Base-by-base conservation (phyloP, 2,113 vertebrate genomes). In the Dunckerocampus dactyliophorus region DNA sequence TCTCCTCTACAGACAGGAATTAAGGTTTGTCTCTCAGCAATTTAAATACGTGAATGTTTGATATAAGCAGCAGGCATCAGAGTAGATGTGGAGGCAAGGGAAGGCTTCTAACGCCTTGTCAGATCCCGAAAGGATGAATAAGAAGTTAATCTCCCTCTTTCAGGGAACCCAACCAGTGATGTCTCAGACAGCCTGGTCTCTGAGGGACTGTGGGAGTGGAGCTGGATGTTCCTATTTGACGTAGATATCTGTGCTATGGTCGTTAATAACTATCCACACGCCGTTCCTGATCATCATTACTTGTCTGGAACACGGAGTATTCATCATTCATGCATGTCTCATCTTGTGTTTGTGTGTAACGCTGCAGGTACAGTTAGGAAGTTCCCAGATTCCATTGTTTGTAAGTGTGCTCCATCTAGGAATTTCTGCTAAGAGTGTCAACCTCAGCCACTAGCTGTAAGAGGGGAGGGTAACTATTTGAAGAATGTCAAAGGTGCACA, bases 71-170 rank as follows among this genome's bases (percentile, higher is more conserved):
- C 71, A 58, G 77, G 47, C 70, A 67, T 59, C 63, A 20, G 52
- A 59, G 52, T 75, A 54, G 62, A 47, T 80, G 70, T 79, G 67
- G 72, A 72, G 63, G 59, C 47, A 69, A 62, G 74, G 67, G 19
- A 9, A 63, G 69, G 73, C 42, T 20, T 34, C 56, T 77, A n/a
- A 55, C 11, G 78, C 65, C 79, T 84, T 78, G 75, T 87, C 79
- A 82, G 81, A 83, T 84, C 74, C 76, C 51, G 13, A 59, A 75
- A 75, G 82, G 79, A 83, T 82, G 83, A 88, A 83, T 80, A 79
- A 74, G 77, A 74, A 82, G 81, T 76, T 87, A 87, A 88, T 87
- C 87, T 87, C 62, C 53, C 59, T 76, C 70, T 86, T 72, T 72
- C 65, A 76, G 78, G 83, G 83, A 85, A 82, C 77, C 75, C 77